A percentile compares a stretch with the other conserved stretches of the same genome.
Evolutionary conservation across 2,888 invertebrate species (phyloP).

Genomic region (Lepidochrysops patricia): DNA sequence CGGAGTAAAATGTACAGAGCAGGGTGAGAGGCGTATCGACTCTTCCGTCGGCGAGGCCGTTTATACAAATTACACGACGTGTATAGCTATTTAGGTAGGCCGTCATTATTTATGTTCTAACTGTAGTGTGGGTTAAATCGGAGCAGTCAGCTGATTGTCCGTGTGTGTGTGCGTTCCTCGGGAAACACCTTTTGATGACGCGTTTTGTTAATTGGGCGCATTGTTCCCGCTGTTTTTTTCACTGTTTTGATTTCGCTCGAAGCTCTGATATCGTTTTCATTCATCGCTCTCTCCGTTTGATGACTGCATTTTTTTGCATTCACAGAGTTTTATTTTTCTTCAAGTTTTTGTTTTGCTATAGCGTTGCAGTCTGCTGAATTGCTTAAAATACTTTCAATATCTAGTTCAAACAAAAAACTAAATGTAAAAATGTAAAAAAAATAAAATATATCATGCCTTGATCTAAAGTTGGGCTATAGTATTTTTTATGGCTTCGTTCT

Average conservation of each 20-base stretch:
- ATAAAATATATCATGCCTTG: too few species aligned
- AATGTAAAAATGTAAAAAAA: too few species aligned
- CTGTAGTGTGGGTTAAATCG: slow-evolving; percentile 72
- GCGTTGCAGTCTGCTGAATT: background rate
- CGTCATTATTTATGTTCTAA: slow-evolving; percentile 75
- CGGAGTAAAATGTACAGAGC: slow-evolving; percentile 52
- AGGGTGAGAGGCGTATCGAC: slow-evolving; percentile 61
- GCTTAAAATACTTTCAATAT: background rate
- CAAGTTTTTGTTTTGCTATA: background rate
- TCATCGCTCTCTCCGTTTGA: slow-evolving; percentile 17
- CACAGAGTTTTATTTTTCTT: background rate
- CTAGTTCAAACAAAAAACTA: too few species aligned
- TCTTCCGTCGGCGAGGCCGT: slow-evolving; percentile 54
- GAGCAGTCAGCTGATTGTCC: slow-evolving; percentile 73
- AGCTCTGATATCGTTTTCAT: slow-evolving; percentile 22
- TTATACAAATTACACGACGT: slow-evolving; percentile 71
- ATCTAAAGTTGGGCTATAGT: too few species aligned
- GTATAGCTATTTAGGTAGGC: slow-evolving; percentile 72
- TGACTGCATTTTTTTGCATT: background rate
- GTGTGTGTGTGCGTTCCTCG: slow-evolving; percentile 61
- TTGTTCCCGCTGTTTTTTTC: slow-evolving; percentile 46
- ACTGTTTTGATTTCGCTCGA: slow-evolving; percentile 18
- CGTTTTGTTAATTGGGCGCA: slow-evolving; percentile 72
- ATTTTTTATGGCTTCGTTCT: background rate
- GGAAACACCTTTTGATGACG: slow-evolving; percentile 75